Conservation (phyloP, 2,797 vertebrate species). For the Lateolabrax maculatus region DNA sequence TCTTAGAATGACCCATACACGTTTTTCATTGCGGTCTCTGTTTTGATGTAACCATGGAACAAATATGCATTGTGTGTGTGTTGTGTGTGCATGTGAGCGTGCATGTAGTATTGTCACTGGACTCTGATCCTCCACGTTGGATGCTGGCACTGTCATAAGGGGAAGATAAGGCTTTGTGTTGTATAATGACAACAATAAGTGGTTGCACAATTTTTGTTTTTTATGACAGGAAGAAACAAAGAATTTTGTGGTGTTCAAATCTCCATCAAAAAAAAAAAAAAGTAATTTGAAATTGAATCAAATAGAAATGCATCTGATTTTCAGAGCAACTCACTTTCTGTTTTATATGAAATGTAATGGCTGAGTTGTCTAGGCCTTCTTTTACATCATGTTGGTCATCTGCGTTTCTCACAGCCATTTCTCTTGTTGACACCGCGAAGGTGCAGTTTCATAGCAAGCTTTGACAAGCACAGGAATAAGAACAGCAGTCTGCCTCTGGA, state of each 20-base stretch:
- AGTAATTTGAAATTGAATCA: not conserved
- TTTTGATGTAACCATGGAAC: constrained; percentile 17
- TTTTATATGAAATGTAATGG: not conserved
- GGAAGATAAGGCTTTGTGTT: constrained; percentile 14
- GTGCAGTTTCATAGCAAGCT: constrained; percentile 49
- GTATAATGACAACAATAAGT: constrained; percentile 26
- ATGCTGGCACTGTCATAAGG: constrained; percentile 39
- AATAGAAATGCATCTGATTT: not conserved
- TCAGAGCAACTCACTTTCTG: not conserved
- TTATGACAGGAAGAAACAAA: not conserved
- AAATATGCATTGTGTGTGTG: constrained; percentile 28
- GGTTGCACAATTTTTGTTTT: not conserved
- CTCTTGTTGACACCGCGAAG: not conserved
- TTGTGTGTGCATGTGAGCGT: constrained; percentile 16
- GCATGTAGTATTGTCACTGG: constrained; percentile 55
- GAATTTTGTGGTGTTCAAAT: not conserved
- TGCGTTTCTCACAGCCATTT: constrained; percentile 6
- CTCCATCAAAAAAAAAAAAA: not conserved
- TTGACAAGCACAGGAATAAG: constrained; percentile 45
- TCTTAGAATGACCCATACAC: not conserved
- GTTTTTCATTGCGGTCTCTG: not conserved
- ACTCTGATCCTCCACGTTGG: constrained; percentile 82
- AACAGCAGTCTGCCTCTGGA: constrained; percentile 42
- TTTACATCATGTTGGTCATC: not conserved
- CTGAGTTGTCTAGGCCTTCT: not conserved